Conservation (phyloP, 2,888 invertebrate genomes). For the Perizoma affinitatum region DNA sequence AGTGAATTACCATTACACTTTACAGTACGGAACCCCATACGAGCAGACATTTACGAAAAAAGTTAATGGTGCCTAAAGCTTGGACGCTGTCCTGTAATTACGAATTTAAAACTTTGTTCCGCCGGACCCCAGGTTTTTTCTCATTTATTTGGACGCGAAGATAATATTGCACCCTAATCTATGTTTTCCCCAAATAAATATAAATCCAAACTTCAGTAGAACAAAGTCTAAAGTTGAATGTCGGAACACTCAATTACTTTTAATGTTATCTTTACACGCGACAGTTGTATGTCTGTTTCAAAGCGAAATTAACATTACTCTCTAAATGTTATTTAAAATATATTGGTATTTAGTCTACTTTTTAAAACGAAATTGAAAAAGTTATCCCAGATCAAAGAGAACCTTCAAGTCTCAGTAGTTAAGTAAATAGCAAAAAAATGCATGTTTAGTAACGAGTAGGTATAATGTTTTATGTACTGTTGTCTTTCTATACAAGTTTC, state of each 20-base stretch:
- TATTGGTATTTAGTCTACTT: slow-evolving; percentile 36
- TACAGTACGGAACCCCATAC: slow-evolving; percentile 60
- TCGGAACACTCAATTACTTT: slow-evolving; percentile 66
- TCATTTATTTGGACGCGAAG: slow-evolving; percentile 79
- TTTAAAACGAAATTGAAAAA: slow-evolving; percentile 17
- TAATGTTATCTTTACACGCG: slow-evolving; percentile 74
- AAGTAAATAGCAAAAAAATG: slow-evolving; percentile 21
- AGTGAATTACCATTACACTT: slow-evolving; percentile 68
- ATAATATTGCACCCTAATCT: slow-evolving; percentile 76
- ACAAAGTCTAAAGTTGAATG: slow-evolving; percentile 53
- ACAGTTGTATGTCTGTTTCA: slow-evolving; percentile 64
- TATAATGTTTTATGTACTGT: slow-evolving; percentile 7
- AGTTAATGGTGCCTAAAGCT: slow-evolving; percentile 82
- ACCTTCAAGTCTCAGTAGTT: too few relatives aligned
- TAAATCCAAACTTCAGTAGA: slow-evolving; percentile 30
- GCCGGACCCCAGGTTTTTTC: slow-evolving; percentile 77
- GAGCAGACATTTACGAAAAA: slow-evolving; percentile 75
- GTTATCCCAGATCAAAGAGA: slow-evolving; percentile 26
- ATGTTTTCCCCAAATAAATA: slow-evolving; percentile 36
- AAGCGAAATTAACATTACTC: slow-evolving; percentile 70
- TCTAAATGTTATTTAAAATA: slow-evolving; percentile 38
- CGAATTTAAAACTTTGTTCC: slow-evolving; percentile 81
- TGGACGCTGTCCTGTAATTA: slow-evolving; percentile 82
- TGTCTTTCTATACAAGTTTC: too few relatives aligned
- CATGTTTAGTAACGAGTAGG: slow-evolving; percentile 20